phyloP scores from a whole-genome alignment of 2,113 vertebrate species.

The Dolichotis patagonum region DNA sequence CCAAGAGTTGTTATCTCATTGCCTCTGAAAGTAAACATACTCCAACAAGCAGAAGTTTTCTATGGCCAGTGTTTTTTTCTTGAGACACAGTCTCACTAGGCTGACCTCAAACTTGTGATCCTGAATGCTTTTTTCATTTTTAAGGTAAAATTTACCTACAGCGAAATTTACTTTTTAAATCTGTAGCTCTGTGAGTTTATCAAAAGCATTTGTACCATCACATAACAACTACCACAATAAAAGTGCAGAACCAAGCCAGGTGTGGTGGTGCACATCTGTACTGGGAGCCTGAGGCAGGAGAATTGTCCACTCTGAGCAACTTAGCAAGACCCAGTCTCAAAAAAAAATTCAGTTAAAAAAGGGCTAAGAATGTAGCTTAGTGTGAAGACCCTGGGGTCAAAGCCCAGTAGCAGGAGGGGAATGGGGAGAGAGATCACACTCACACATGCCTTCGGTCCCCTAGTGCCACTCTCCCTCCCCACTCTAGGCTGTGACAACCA shows the following conservation, averaged over 20 bases:
- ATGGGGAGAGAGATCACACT: neutral
- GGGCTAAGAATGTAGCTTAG: neutral
- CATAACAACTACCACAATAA: neutral
- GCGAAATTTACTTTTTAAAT: neutral
- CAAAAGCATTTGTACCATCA: neutral
- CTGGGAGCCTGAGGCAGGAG: neutral
- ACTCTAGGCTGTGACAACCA: neutral
- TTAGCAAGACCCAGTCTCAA: neutral
- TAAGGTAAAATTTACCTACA: conserved; percentile 14
- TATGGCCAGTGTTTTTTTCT: neutral
- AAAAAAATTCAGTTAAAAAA: neutral
- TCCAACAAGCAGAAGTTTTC: conserved; percentile 32
- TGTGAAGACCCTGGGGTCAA: neutral
- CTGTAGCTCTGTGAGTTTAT: neutral
- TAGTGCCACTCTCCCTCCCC: neutral
- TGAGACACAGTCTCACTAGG: neutral
- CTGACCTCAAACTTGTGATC: neutral
- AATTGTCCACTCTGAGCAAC: neutral
- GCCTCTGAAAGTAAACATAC: conserved; percentile 33
- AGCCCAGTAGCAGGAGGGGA: neutral
- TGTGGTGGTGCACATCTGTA: neutral
- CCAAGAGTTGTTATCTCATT: conserved; percentile 35
- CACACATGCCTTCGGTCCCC: neutral
- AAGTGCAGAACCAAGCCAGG: neutral
- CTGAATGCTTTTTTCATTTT: neutral